Evolutionary conservation across 2,797 vertebrate species (phyloP), one percentile per base, ranked within the genome.

Genomic region (Oryzias dopingdopingensis): DNA sequence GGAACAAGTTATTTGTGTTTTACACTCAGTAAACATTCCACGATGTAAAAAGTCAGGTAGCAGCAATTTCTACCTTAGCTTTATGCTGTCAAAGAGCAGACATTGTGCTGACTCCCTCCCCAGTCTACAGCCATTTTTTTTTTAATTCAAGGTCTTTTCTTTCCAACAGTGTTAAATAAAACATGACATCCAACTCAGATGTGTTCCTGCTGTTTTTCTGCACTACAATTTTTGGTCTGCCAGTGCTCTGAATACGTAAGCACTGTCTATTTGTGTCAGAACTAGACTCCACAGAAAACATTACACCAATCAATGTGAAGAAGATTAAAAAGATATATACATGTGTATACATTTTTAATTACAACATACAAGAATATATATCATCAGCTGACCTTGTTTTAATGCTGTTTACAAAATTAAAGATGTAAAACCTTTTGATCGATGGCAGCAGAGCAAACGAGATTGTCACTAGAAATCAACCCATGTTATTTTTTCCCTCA

Each of bases 121-220:
- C 18, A 17, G 2, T 43, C 24, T 42, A 12, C 0, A 2, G 20
- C 54, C 23, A 51, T 63, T 46, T 44, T 43, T 64, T 26, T 26
- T 29, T 29, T 29, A 6, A 65, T 59, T 23, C 61, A 61, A 65
- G 52, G 60, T 59, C 44, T 66, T 70, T 70, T 60, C 42, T 60
- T 64, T 62, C 54, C 55, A 57, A 41, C 15, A 22, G 18, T 46
- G 5, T 45, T 83, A 69, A 85, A 83, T 84, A 76, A 83, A 84
- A 72, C 73, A 84, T 77, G 41, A 51, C 16, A 26, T 40, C n/a
- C 42, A 70, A n/a, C 62, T 55, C 42, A 43, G 59, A 45, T n/a
- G 47, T 7, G 23, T 49, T 68, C 52, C 59, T 50, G 5, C n/a
- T 51, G 46, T 17, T 40, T 53, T 32, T 20, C 16, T 16, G 13